These are phyloP conservation scores for Clarias macrocephalus DNA, from an alignment of 2,113 vertebrate species.

Conservation along the genomic window DNA sequence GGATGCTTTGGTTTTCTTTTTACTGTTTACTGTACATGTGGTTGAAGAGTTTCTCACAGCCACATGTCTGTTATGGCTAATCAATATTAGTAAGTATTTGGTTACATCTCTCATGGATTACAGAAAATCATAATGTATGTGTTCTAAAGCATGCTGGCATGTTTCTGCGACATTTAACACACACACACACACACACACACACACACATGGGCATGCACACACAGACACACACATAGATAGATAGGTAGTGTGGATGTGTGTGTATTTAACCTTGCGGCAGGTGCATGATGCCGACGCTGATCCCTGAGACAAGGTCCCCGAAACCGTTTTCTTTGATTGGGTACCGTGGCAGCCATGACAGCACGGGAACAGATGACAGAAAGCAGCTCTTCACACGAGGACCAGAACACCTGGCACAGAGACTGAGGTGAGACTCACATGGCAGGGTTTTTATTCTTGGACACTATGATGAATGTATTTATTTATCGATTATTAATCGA, in stretches of 20 bases:
- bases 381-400: slow-evolving; percentile 70
- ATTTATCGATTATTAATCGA: background rate
- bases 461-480: background rate
- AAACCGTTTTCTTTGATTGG: slow-evolving; percentile 79
- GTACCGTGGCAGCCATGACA: slow-evolving; percentile 87
- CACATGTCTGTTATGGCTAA: too few relatives aligned
- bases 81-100: too few relatives aligned
- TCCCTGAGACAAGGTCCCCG: slow-evolving; percentile 83
- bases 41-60: too few relatives aligned
- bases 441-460: background rate
- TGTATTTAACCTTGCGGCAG: slow-evolving; percentile 79
- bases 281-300: slow-evolving; percentile 94
- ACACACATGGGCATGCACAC: too few relatives aligned
- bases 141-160: background rate
- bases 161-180: background rate
- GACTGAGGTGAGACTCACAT: background rate
- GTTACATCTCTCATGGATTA: background rate
- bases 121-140: background rate
- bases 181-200: background rate
- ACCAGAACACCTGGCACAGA: slow-evolving; percentile 73
- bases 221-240: too few relatives aligned
- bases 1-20: too few relatives aligned
- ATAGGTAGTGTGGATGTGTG: background rate
- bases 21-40: too few relatives aligned
- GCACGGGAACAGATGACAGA: slow-evolving; percentile 74